A percentile compares a stretch with the other conserved stretches of the same genome.
These are phyloP conservation scores for Cyrtodaria siliqua DNA, from an alignment of 2,888 invertebrate genomes.

Conservation along the genomic window DNA sequence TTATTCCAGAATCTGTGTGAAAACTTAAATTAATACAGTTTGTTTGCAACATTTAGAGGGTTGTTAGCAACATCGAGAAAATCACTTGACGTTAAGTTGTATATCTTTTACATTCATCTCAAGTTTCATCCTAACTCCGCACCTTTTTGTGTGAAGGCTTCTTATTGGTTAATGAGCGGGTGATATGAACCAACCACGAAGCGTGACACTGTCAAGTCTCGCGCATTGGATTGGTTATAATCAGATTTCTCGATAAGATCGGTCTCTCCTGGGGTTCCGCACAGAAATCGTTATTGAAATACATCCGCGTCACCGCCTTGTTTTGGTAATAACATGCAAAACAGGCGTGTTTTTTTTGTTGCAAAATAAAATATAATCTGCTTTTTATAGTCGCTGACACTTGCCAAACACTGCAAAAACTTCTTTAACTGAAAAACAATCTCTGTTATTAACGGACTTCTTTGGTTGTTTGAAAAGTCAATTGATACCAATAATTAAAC, in stretches of 20 bases:
- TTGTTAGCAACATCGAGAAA: conserved; percentile 46
- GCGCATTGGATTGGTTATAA: conserved; percentile 58
- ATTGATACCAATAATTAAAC: too few species aligned
- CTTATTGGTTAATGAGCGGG: conserved; percentile 58
- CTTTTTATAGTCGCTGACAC: too few species aligned
- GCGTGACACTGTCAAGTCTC: conserved; percentile 49
- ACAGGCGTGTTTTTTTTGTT: neutral
- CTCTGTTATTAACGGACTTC: too few species aligned
- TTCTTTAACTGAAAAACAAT: too few species aligned
- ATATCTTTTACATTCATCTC: conserved; percentile 69
- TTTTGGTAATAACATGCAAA: conserved; percentile 21
- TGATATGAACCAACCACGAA: conserved; percentile 61
- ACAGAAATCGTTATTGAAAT: conserved; percentile 50
- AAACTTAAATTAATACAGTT: conserved; percentile 30
- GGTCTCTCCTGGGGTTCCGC: conserved; percentile 41
- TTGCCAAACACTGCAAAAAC: too few species aligned
- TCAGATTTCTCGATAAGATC: conserved; percentile 47
- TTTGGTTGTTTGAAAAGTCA: too few species aligned
- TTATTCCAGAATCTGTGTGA: neutral
- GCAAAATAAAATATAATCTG: neutral
- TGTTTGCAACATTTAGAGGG: conserved; percentile 38
- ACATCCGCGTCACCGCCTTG: conserved; percentile 59
- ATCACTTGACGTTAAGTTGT: conserved; percentile 61
- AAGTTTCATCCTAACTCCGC: conserved; percentile 67
- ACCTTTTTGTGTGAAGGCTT: conserved; percentile 66